phyloP scores from a whole-genome alignment of 2,113 vertebrate species.

The Eubucco bourcierii region DNA sequence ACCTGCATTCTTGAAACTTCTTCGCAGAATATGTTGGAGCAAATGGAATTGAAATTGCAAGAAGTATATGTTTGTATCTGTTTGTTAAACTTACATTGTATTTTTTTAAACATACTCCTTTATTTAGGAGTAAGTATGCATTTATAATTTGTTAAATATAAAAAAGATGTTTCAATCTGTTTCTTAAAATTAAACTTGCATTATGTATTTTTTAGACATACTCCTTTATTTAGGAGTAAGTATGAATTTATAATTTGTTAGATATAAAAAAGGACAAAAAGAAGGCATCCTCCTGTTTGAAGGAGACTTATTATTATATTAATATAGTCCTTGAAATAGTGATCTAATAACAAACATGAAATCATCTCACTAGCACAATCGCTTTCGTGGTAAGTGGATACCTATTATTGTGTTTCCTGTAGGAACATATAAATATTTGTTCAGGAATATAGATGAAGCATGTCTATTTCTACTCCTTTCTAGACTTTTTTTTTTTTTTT shows the following conservation, averaged over 20 bases:
- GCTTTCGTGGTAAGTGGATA: background rate
- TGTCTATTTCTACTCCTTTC: background rate
- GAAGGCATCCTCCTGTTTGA: conserved; percentile 27
- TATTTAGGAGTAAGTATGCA: background rate
- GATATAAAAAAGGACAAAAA: background rate
- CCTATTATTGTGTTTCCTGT: background rate
- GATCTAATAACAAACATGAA: background rate
- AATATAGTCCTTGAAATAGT: conserved; percentile 48
- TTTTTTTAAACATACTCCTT: background rate
- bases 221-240: background rate
- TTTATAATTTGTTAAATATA: background rate
- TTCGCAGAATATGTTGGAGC: background rate
- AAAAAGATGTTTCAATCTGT: no score
- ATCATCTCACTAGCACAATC: conserved; percentile 36
- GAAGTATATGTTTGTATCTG: background rate
- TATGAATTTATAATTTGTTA: background rate
- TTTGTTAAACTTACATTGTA: background rate
- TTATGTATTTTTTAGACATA: background rate
- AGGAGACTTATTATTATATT: conserved; percentile 19
- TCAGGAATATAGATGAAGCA: background rate
- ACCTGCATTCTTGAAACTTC: background rate
- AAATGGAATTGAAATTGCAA: background rate
- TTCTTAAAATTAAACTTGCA: accelerated
- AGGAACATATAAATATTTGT: background rate
- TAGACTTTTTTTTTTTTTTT: background rate